These are phyloP conservation scores for Tenthredo distinguenda DNA, from an alignment of 2,888 invertebrate species.

Conservation along the genomic window DNA sequence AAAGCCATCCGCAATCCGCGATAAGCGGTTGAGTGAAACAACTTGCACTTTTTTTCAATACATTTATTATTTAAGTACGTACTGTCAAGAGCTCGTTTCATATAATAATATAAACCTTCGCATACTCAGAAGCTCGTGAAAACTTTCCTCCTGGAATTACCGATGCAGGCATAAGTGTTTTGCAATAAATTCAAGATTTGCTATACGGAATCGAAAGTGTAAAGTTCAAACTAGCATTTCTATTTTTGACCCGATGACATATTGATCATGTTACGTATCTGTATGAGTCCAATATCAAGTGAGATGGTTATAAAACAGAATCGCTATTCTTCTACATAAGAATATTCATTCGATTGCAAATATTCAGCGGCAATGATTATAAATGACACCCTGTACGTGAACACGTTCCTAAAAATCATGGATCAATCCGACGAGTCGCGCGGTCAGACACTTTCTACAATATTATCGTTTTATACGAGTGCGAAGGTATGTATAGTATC, in stretches of 20 bases:
- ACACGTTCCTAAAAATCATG: neutral
- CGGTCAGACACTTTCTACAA: conserved; percentile 27
- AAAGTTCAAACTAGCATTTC: neutral
- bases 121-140: neutral
- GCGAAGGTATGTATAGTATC: neutral
- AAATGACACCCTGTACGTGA: neutral
- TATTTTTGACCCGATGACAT: too few relatives aligned
- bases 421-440: neutral
- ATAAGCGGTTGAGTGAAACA: neutral
- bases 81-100: neutral
- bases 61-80: neutral
- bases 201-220: neutral
- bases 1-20: conserved; percentile 17
- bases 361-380: neutral
- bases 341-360: neutral
- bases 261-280: neutral
- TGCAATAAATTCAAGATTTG: neutral
- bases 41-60: neutral
- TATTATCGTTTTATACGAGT: neutral
- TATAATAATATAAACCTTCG: neutral
- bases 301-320: too few relatives aligned
- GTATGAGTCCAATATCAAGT: neutral
- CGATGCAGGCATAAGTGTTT: neutral
- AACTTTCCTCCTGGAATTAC: neutral
- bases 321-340: neutral